Conservation (phyloP, 2,888 invertebrate genomes). For the Drosophila stalkeri region DNA sequence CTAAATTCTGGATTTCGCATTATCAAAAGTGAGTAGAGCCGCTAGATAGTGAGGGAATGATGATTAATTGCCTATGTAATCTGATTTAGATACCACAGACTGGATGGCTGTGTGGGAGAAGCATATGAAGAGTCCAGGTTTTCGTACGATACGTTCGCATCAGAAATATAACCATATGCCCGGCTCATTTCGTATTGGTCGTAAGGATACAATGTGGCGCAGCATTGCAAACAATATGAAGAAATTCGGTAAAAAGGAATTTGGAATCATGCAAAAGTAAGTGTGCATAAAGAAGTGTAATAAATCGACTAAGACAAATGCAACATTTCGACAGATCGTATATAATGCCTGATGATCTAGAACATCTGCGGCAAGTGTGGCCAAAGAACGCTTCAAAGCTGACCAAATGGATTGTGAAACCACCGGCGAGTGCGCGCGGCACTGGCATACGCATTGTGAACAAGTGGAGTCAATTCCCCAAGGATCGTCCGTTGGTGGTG, state of each 20-base stretch:
- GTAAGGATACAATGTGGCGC: constrained; percentile 97
- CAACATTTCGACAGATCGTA: constrained; percentile 88
- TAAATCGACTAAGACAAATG: neutral
- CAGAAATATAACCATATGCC: constrained; percentile 99
- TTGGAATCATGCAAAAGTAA: constrained; percentile 94
- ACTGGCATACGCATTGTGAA: constrained; percentile 98
- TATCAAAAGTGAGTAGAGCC: constrained; percentile 90
- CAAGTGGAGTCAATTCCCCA: constrained; percentile 97
- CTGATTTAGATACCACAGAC: constrained; percentile 90
- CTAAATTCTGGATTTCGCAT: constrained; percentile 94
- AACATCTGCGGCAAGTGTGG: constrained; percentile 93
- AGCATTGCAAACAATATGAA: constrained; percentile 88
- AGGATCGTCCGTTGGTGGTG: constrained; percentile 94
- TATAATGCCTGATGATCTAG: constrained; percentile 94
- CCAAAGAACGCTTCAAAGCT: constrained; percentile 91
- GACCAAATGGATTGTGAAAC: constrained; percentile 98
- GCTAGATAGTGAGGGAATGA: neutral
- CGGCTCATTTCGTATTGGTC: constrained; percentile 98
- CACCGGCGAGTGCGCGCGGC: constrained; percentile 98
- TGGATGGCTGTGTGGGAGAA: constrained; percentile 99
- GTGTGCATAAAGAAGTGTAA: neutral
- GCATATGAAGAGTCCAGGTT: constrained; percentile 97
- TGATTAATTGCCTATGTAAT: neutral
- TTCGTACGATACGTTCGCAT: constrained; percentile 92
- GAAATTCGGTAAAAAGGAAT: constrained; percentile 88